Evolutionary conservation across 2,888 invertebrate species (phyloP).

Genomic region (Epiblema foenella): DNA sequence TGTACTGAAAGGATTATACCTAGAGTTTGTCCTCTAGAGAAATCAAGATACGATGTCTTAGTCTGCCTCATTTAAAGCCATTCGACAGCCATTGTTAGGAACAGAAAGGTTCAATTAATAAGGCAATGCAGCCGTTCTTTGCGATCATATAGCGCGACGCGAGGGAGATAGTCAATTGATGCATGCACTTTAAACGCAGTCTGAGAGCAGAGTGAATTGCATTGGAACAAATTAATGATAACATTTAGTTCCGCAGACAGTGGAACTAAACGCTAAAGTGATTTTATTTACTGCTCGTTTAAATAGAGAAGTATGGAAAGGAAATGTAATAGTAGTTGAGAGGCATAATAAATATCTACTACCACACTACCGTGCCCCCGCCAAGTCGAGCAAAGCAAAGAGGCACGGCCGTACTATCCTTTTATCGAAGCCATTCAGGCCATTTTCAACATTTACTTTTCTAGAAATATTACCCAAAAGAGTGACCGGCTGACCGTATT

Average conservation of each 20-base stretch:
- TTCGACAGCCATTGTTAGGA: conserved; percentile 24
- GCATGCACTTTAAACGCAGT: conserved; percentile 12
- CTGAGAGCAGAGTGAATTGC: conserved; percentile 26
- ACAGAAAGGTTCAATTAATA: conserved; percentile 36
- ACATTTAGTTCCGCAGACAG: not conserved
- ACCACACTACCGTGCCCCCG: too few species aligned
- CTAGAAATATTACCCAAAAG: not conserved
- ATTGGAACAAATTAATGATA: conserved; percentile 23
- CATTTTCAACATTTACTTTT: too few species aligned
- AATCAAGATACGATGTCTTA: conserved; percentile 36
- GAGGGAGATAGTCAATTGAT: conserved; percentile 15
- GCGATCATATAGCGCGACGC: conserved; percentile 10
- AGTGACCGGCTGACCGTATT: not conserved
- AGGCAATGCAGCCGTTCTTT: conserved; percentile 29
- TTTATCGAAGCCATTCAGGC: too few species aligned
- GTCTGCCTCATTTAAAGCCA: conserved; percentile 26
- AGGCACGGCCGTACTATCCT: too few species aligned
- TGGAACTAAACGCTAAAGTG: not conserved
- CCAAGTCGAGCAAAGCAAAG: too few species aligned
- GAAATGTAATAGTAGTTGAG: too few species aligned
- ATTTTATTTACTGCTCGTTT: not conserved
- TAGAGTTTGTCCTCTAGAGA: conserved; percentile 34
- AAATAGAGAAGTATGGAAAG: not conserved
- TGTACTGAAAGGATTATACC: conserved; percentile 5
- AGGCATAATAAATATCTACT: too few species aligned